Evolutionary conservation across 2,113 vertebrate species (phyloP), one percentile per base, ranked within the genome.

Genomic region (Thunnus maccoyii): DNA sequence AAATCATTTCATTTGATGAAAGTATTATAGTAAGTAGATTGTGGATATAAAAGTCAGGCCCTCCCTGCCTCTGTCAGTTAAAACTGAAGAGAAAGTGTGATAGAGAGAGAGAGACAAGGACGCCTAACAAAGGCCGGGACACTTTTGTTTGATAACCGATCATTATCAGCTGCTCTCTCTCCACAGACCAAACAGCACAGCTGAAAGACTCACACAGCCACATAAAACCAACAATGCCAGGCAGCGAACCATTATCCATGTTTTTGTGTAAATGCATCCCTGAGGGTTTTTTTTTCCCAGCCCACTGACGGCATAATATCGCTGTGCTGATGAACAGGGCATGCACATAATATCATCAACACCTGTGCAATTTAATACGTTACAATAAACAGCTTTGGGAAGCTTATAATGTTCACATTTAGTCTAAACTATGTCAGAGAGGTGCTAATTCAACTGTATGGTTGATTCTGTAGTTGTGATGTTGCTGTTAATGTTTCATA

Each of bases 101-200:
- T 48, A 60, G n/a, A 41, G 14, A 3, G 20, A 25, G 6, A 48
- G 30, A 68, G 47, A 74, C n/a, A 67, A 67, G 65, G 50, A 46
- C 0, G 3, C 16, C 20, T 46, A 80, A 78, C 67, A 88, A 88
- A 83, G 70, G 78, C 48, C 20, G 0, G 75, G 25, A 22, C 41
- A 62, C 32, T 72, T 83, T 81, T 80, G 76, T 80, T 81, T 81
- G 70, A 84, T 77, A 75, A 77, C 36, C 6, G 52, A 67, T 89
- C 60, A 85, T 88, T 88, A 90, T 89, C 81, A 72, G 79, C 74
- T 51, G 70, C 66, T 12, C 69, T 67, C 81, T 63, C 68, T 74
- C 50, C 57, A 51, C 70, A 67, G 69, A 63, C 67, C 51, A 78
- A 83, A 80, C 60, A 72, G 57, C 60, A 72, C 54, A 74, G 57